These are phyloP conservation scores for Lagocephalus sceleratus DNA, from an alignment of 2,797 vertebrate species.

Conservation along the genomic window DNA sequence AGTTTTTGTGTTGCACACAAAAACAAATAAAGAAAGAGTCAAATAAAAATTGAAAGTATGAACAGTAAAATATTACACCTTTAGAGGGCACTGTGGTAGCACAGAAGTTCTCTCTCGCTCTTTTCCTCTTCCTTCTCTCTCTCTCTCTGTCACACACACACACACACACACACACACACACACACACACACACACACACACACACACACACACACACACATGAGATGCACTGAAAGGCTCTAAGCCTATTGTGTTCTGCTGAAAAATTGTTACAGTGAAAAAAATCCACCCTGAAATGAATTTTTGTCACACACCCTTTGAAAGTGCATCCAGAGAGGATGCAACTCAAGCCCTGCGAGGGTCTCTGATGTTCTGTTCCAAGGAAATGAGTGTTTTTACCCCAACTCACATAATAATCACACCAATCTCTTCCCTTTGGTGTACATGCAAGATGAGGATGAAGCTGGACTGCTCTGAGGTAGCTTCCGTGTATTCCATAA, in stretches of 20 bases:
- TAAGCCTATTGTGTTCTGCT: slow-evolving; percentile 31
- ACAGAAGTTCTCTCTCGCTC: neutral
- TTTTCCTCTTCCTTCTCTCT: too few relatives aligned
- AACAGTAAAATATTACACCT: slow-evolving; percentile 7
- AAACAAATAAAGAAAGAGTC: too few relatives aligned
- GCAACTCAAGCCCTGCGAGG: too few relatives aligned
- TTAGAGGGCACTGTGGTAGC: slow-evolving; percentile 41
- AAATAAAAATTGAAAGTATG: too few relatives aligned
- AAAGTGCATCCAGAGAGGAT: slow-evolving; percentile 1
- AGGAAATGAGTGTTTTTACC: neutral
- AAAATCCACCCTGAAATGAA: slow-evolving; percentile 41
- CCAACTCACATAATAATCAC: neutral
- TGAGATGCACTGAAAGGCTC: slow-evolving; percentile 16
- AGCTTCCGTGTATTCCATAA: slow-evolving; percentile 7
- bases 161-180: neutral
- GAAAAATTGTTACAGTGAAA: slow-evolving; percentile 25
- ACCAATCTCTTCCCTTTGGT: slow-evolving; percentile 1
- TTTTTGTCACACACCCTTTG: slow-evolving; percentile 12
- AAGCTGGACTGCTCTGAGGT: neutral
- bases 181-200: neutral
- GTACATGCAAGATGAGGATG: too few relatives aligned
- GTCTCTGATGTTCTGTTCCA: neutral
- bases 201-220: neutral
- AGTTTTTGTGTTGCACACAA: too few relatives aligned
- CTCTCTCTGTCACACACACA: neutral